Percentiles rank a stretch among this genome's conserved stretches.
Conservation (phyloP, 2,797 vertebrate genomes). For the Oryzias dopingdopingensis region DNA sequence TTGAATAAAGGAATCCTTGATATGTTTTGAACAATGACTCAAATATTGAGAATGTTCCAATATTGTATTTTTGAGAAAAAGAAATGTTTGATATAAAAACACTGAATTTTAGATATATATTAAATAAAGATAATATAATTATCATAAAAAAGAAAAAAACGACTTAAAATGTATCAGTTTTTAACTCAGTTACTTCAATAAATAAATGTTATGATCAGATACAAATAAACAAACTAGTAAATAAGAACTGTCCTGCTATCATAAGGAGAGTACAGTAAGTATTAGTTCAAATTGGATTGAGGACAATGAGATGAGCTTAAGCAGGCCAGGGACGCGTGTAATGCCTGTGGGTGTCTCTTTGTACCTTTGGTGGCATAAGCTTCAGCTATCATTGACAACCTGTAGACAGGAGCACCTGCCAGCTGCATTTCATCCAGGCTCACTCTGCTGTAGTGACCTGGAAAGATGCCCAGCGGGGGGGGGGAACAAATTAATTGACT, state of each 20-base stretch:
- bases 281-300: not conserved
- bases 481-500: not conserved
- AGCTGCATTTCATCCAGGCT: constrained; percentile 89
- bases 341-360: not conserved
- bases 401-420: constrained; percentile 84
- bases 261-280: constrained; percentile 44
- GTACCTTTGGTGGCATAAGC: constrained; percentile 95
- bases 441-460: constrained; percentile 83
- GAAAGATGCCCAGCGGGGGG: constrained; percentile 6
- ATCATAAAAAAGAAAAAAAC: no score
- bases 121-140: no score
- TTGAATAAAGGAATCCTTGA: no score
- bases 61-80: no score
- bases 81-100: no score
- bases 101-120: no score
- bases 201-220: no score
- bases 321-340: not conserved
- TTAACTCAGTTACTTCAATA: no score
- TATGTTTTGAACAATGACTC: no score
- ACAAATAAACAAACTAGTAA: no score
- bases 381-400: constrained; percentile 93
- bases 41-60: no score
- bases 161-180: no score
- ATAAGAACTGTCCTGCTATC: constrained; percentile 35
- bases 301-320: constrained; percentile 1